Conservation (phyloP, 2,888 invertebrate genomes). For the Seira ritae region DNA sequence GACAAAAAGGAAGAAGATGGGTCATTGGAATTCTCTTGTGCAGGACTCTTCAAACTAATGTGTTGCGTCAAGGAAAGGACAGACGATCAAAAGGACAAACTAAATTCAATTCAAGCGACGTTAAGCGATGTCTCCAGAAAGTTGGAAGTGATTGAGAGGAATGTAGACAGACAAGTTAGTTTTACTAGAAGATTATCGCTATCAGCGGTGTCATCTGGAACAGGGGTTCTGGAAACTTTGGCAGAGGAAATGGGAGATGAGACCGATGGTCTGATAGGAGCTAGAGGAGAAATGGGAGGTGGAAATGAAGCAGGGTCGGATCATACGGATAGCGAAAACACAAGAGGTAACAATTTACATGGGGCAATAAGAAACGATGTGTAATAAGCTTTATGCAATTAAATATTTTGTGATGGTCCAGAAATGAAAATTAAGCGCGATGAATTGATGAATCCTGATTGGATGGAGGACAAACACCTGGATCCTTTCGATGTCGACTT, state of each 20-base stretch:
- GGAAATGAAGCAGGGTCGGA: neutral
- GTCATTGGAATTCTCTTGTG: conserved; percentile 78
- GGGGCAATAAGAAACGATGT: no score
- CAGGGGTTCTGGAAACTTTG: neutral
- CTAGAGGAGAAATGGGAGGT: neutral
- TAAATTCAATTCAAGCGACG: conserved; percentile 76
- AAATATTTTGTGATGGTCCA: neutral
- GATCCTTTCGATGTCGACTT: conserved; percentile 75
- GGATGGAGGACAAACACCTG: conserved; percentile 76
- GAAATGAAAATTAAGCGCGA: conserved; percentile 74
- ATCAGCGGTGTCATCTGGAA: neutral
- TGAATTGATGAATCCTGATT: conserved; percentile 76
- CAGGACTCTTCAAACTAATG: conserved; percentile 79
- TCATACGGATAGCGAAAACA: conserved; percentile 4
- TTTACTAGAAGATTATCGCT: conserved; percentile 20
- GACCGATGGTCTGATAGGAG: no score
- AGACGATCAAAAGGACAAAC: conserved; percentile 76
- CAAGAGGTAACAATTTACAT: neutral
- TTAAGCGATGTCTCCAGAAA: conserved; percentile 76
- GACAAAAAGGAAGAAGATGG: conserved; percentile 76
- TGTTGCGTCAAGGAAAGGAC: conserved; percentile 78
- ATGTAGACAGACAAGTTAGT: conserved; percentile 27
- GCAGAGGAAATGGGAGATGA: conserved; percentile 60
- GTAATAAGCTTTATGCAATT: no score
- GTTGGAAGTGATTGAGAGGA: conserved; percentile 76